These are phyloP conservation scores for Oreochromis spilurus DNA, from an alignment of 2,113 vertebrate species.

Conservation along the genomic window DNA sequence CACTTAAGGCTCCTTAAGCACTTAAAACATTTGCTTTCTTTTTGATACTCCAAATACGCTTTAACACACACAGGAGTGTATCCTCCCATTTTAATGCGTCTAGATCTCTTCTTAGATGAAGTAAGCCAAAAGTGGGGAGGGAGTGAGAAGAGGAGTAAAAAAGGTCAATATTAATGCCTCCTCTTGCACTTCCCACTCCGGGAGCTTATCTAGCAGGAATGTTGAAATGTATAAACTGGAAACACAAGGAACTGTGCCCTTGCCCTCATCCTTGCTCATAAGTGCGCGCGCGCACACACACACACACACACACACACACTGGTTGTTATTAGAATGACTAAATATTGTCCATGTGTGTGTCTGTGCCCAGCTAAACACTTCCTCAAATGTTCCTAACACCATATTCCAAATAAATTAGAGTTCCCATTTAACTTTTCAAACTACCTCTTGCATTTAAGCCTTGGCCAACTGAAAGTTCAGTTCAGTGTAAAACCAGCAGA, in stretches of 20 bases:
- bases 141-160: background rate
- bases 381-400: conserved; percentile 16
- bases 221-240: conserved; percentile 69
- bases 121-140: background rate
- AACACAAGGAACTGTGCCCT: conserved; percentile 46
- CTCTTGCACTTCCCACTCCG: conserved; percentile 36
- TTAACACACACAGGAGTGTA: background rate
- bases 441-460: background rate
- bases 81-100: conserved; percentile 13
- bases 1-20: conserved; percentile 40
- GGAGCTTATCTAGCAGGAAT: conserved; percentile 67
- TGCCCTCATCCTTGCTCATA: conserved; percentile 8
- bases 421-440: conserved; percentile 26
- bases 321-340: conserved; percentile 3
- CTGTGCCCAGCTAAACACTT: conserved; percentile 13
- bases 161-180: conserved; percentile 39
- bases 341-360: conserved; percentile 8
- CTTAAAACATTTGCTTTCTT: background rate
- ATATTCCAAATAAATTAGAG: background rate
- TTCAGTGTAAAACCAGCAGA: conserved; percentile 12
- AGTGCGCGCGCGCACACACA: background rate
- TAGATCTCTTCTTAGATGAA: background rate
- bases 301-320: background rate
- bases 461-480: background rate
- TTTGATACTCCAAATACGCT: background rate